Conservation (phyloP, 2,113 vertebrate genomes). For the Aegotheles bennettii region DNA sequence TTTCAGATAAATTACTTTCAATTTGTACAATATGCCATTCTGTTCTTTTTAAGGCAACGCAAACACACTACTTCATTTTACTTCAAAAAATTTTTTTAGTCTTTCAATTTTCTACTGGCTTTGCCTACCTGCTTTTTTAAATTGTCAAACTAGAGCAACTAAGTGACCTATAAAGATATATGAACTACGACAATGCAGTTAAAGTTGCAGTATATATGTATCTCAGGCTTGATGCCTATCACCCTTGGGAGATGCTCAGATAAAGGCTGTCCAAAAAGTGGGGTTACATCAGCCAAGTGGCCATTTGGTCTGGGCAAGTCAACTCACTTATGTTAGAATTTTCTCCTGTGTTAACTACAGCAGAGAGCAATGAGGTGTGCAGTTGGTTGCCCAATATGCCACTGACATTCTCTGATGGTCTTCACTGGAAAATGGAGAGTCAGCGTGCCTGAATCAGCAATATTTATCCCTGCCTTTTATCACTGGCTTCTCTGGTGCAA, state of each 20-base stretch:
- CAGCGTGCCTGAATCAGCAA: neutral
- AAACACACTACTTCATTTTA: neutral
- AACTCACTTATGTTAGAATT: neutral
- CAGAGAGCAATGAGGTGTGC: neutral
- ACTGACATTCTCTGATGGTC: neutral
- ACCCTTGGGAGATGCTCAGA: neutral
- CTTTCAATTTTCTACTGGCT: neutral
- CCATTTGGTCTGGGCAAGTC: neutral
- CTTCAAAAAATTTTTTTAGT: neutral
- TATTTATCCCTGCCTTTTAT: neutral
- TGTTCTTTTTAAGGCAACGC: neutral
- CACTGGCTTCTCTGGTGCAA: neutral
- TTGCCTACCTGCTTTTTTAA: neutral
- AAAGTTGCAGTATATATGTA: neutral
- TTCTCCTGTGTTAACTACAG: neutral
- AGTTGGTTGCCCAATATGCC: neutral
- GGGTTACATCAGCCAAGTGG: neutral
- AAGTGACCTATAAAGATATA: neutral
- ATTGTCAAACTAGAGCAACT: neutral
- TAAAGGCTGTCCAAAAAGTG: neutral
- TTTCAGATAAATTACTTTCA: neutral
- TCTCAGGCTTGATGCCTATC: neutral
- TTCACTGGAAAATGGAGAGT: neutral
- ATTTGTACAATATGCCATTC: neutral
- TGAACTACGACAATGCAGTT: neutral